Evolutionary conservation across 2,113 vertebrate species (phyloP).

Genomic region (Callaeas wilsoni): DNA sequence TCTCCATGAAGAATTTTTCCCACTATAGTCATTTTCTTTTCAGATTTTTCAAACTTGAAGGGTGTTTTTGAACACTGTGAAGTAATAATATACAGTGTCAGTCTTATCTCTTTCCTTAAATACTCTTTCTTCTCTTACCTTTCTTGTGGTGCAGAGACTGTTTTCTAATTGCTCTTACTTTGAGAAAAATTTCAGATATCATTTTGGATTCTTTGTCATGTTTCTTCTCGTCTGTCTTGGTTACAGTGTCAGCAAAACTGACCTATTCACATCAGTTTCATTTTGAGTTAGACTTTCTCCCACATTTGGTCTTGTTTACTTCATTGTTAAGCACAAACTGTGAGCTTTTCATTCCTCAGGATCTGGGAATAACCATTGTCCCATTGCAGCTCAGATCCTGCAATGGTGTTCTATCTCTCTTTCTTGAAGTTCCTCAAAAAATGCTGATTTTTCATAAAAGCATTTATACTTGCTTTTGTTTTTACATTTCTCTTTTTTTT

Average conservation of each 20-base stretch:
- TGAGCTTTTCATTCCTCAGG: not conserved
- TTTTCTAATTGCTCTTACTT: not conserved
- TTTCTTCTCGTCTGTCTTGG: not conserved
- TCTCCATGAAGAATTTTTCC: not conserved
- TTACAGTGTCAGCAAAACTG: not conserved
- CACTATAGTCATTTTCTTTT: not conserved
- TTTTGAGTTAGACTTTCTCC: not conserved
- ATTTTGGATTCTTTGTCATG: not conserved
- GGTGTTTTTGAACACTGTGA: not conserved
- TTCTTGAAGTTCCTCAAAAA: not conserved
- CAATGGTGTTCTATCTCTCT: not conserved
- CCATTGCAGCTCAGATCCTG: not conserved
- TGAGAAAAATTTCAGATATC: not conserved
- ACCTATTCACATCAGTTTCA: not conserved
- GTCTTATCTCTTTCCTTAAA: not conserved
- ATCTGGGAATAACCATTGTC: not conserved
- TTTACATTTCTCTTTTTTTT: not conserved
- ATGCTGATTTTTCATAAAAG: not conserved
- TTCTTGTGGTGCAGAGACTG: not conserved
- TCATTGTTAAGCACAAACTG: not conserved
- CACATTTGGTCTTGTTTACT: not conserved
- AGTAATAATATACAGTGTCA: not conserved
- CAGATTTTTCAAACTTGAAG: not conserved
- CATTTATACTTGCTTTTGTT: not conserved
- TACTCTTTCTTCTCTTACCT: not conserved